Evolutionary conservation across 2,113 vertebrate genomes (phyloP).

Genomic region (Gila orcuttii): DNA sequence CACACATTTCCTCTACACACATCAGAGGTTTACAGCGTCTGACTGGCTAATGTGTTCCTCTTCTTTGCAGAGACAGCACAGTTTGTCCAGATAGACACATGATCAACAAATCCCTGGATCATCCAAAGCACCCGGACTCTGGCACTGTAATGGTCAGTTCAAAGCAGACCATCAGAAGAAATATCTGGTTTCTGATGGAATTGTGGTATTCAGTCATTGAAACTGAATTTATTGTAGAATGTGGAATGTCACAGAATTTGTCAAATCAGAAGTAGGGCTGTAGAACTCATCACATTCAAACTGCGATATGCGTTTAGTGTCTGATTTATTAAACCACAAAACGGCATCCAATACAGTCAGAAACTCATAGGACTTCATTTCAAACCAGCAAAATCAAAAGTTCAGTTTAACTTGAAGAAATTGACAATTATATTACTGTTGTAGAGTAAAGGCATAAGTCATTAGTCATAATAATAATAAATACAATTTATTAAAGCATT

Average conservation of each 20-base stretch:
- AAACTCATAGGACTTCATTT: too few relatives aligned
- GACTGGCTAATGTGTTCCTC: background rate
- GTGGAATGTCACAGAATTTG: background rate
- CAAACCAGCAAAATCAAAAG: too few relatives aligned
- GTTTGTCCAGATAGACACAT: slow-evolving; percentile 73
- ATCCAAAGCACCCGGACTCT: slow-evolving; percentile 61
- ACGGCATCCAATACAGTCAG: too few relatives aligned
- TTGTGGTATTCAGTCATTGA: background rate
- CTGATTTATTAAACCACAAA: too few relatives aligned
- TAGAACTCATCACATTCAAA: background rate
- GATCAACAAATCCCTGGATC: slow-evolving; percentile 63
- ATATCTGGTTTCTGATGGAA: background rate
- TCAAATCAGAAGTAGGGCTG: background rate
- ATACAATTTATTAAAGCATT: too few relatives aligned
- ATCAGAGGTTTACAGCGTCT: too few relatives aligned
- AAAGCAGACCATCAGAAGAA: background rate
- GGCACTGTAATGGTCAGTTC: slow-evolving; percentile 69
- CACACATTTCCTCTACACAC: too few relatives aligned
- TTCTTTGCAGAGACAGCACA: slow-evolving; percentile 59
- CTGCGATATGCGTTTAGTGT: background rate
- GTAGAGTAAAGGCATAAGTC: too few relatives aligned
- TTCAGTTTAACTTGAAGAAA: too few relatives aligned
- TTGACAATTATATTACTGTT: too few relatives aligned
- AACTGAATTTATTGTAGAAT: background rate
- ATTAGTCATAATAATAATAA: too few relatives aligned